Conservation (phyloP, 1,140 invertebrate genomes). For the Zaprionus inermis region DNA sequence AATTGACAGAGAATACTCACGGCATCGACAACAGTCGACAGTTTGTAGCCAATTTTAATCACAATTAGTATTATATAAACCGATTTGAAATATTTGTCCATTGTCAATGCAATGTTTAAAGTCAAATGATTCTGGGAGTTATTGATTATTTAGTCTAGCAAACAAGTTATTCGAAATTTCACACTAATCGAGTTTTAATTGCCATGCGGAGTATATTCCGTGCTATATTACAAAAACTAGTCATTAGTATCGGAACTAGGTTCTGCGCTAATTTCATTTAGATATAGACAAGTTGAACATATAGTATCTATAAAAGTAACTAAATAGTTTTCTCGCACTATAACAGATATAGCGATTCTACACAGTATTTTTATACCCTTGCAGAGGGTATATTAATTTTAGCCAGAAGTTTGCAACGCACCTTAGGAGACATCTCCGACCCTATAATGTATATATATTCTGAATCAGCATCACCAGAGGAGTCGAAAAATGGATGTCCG, state of each 20-base stretch:
- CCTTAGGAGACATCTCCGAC: too few relatives aligned
- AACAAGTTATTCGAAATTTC: neutral
- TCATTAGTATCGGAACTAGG: neutral
- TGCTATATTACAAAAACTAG: neutral
- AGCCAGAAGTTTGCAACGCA: too few relatives aligned
- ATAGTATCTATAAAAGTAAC: too few relatives aligned
- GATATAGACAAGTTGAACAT: neutral
- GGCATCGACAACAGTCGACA: constrained; percentile 3
- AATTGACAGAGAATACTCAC: constrained; percentile 32
- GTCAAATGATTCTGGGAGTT: constrained; percentile 20
- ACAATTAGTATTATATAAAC: constrained; percentile 2
- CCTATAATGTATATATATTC: too few relatives aligned
- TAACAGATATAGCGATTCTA: too few relatives aligned
- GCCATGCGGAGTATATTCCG: neutral
- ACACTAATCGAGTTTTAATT: constrained; percentile 30
- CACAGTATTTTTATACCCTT: too few relatives aligned
- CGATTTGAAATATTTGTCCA: constrained; percentile 26
- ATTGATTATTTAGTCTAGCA: neutral
- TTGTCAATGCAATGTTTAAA: constrained; percentile 26
- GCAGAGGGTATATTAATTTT: too few relatives aligned
- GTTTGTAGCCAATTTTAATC: constrained; percentile 3
- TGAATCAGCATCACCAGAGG: too few relatives aligned
- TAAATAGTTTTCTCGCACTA: too few relatives aligned
- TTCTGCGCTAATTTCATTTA: neutral
- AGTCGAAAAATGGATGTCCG: too few relatives aligned